These are phyloP conservation scores for Dicyrtoma fusca DNA, from an alignment of 2,888 invertebrate species.

Conservation along the genomic window DNA sequence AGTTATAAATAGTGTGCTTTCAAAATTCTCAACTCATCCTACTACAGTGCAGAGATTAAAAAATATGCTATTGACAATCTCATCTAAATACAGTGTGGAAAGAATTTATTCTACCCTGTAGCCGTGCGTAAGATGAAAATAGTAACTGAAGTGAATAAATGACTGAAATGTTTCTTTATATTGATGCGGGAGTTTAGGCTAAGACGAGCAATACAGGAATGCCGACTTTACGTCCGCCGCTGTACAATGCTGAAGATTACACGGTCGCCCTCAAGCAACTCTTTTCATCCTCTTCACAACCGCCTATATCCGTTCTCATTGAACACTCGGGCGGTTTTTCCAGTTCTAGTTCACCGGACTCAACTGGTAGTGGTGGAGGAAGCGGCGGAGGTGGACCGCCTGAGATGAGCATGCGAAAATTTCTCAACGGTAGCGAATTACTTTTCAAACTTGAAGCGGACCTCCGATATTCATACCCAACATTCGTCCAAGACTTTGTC, in stretches of 20 bases:
- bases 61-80: no score
- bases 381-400: conserved; percentile 27
- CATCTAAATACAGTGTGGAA: no score
- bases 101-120: no score
- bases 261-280: conserved; percentile 60
- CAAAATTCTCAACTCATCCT: no score
- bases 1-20: no score
- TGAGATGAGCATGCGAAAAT: conserved; percentile 86
- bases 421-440: conserved; percentile 83
- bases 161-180: not conserved
- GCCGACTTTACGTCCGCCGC: conserved; percentile 72
- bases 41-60: no score
- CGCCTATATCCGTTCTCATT: conserved; percentile 41
- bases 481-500: conserved; percentile 75
- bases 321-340: conserved; percentile 47
- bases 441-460: conserved; percentile 84
- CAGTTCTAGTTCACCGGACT: conserved; percentile 40
- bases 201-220: conserved; percentile 28
- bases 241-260: conserved; percentile 90
- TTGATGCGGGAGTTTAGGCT: conserved; percentile 20
- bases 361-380: conserved; percentile 3
- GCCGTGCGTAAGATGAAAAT: not conserved
- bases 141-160: not conserved
- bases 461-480: conserved; percentile 60
- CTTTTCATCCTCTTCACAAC: conserved; percentile 38